Conservation (phyloP, 1,140 invertebrate genomes). For the Goniozus legneri region DNA sequence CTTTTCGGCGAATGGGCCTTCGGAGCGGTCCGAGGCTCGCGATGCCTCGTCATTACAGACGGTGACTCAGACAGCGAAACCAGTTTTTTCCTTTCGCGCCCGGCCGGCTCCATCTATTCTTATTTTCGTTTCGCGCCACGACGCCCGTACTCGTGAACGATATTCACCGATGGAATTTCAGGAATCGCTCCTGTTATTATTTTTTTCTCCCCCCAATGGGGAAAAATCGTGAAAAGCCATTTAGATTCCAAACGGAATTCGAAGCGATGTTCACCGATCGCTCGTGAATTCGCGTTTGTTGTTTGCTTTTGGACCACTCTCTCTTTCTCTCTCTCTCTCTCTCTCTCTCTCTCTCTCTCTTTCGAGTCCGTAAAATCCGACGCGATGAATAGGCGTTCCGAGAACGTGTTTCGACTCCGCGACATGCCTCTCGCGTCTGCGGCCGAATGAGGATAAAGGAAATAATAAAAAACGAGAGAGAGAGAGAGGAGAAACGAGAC, state of each 20-base stretch:
- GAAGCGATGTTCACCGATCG: too few relatives aligned
- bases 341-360: too few relatives aligned
- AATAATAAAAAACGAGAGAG: background rate
- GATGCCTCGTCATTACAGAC: constrained; percentile 48
- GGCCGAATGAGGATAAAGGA: too few relatives aligned
- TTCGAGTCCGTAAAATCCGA: constrained; percentile 29
- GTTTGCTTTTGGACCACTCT: background rate
- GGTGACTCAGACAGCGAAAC: constrained; percentile 48
- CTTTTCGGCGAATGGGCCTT: constrained; percentile 22
- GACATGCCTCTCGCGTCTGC: constrained; percentile 6
- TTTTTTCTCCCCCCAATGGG: too few relatives aligned
- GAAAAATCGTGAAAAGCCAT: too few relatives aligned
- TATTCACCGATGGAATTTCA: constrained; percentile 11
- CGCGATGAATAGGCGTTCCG: constrained; percentile 40
- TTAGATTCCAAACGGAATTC: too few relatives aligned
- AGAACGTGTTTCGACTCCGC: constrained; percentile 28
- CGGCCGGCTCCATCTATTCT: too few relatives aligned
- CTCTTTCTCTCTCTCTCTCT: too few relatives aligned
- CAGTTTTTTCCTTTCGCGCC: constrained; percentile 37
- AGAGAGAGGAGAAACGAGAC: constrained; percentile 9
- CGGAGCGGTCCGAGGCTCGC: constrained; percentile 25
- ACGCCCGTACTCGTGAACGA: constrained; percentile 14
- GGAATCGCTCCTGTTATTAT: background rate
- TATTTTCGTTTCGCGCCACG: constrained; percentile 23
- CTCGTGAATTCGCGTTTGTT: background rate